phyloP scores from a whole-genome alignment of 2,797 vertebrate species.

The Pseudochirops cupreus region DNA sequence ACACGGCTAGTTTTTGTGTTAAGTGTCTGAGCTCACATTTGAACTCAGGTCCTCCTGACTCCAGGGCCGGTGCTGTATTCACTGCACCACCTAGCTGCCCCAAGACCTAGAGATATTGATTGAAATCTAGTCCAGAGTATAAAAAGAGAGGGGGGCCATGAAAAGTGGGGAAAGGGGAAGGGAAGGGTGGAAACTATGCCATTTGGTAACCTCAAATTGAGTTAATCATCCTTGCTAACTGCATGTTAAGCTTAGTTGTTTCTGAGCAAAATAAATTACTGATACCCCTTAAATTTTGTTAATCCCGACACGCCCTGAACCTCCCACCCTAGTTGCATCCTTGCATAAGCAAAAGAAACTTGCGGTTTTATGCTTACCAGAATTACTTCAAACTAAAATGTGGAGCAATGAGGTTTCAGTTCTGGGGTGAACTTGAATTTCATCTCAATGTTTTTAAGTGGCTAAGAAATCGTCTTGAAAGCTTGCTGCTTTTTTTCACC shows the following conservation, averaged over 20 bases:
- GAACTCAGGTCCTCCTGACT: no score
- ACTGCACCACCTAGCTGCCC: no score
- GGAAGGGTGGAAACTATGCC: not conserved
- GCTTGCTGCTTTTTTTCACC: not conserved
- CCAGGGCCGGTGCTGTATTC: no score
- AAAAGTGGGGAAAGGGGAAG: not conserved
- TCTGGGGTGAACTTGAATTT: not conserved
- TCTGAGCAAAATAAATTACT: not conserved
- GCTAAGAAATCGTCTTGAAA: not conserved
- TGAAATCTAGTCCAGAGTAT: not conserved
- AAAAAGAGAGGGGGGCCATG: not conserved
- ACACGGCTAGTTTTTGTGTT: no score
- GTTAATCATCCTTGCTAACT: not conserved
- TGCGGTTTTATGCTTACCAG: not conserved
- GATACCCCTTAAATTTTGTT: not conserved
- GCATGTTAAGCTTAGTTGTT: not conserved
- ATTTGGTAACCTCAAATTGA: not conserved
- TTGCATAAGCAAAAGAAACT: not conserved
- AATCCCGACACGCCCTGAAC: not conserved
- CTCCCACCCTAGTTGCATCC: not conserved
- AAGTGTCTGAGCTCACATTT: no score
- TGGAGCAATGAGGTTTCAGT: not conserved
- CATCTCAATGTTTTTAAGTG: not conserved
- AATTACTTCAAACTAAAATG: not conserved
- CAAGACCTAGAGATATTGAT: not conserved